These are phyloP conservation scores for Chironomus tepperi DNA, from an alignment of 1,140 invertebrate species.

Conservation along the genomic window DNA sequence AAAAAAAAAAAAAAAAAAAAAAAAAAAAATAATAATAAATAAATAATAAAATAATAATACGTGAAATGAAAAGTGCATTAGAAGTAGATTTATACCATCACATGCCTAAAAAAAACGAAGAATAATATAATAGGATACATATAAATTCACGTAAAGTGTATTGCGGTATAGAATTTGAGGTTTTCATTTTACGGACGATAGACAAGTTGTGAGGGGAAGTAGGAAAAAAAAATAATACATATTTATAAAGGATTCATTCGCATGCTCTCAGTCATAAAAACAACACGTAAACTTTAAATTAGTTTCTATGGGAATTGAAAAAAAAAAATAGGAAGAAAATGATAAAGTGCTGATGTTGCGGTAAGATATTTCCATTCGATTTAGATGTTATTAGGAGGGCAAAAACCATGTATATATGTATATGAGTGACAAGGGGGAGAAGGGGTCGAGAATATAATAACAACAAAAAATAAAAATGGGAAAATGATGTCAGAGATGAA, in stretches of 20 bases:
- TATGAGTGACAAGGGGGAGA: no score
- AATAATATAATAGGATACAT: no score
- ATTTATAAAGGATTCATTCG: not conserved
- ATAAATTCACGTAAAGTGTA: not conserved
- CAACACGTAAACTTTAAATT: slow-evolving; percentile 14
- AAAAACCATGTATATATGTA: not conserved
- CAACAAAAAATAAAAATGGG: no score
- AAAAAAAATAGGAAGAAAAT: not conserved
- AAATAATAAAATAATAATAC: no score
- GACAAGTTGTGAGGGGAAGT: not conserved
- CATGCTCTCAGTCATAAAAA: not conserved
- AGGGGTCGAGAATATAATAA: no score
- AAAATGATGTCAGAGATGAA: not conserved
- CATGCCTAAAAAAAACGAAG: not conserved
- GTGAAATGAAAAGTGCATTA: slow-evolving; percentile 21
- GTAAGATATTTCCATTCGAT: slow-evolving; percentile 1
- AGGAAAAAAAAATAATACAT: not conserved
- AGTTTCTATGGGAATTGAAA: slow-evolving; percentile 2
- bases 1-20: no score
- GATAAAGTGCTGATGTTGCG: slow-evolving; percentile 12
- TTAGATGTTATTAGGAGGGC: not conserved
- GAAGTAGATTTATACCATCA: not conserved
- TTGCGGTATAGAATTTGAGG: slow-evolving; percentile 6
- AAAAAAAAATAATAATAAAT: no score
- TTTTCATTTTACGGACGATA: not conserved